Evolutionary conservation across 2,113 vertebrate genomes (phyloP).

Genomic region (Lophura nycthemera): DNA sequence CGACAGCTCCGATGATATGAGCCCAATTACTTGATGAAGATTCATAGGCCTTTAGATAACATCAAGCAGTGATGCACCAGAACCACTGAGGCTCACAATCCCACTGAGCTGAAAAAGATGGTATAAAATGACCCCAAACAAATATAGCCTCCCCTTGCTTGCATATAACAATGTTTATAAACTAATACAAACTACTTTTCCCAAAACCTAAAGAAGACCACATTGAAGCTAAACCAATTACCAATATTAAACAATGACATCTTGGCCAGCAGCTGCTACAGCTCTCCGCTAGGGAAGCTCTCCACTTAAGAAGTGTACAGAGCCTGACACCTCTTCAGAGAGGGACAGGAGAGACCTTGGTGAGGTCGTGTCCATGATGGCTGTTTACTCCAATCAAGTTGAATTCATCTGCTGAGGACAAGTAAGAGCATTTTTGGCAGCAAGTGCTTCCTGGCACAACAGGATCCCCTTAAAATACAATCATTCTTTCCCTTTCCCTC

Average conservation of each 20-base stretch:
- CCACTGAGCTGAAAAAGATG: not conserved
- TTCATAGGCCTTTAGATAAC: not conserved
- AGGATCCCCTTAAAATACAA: conserved; percentile 36
- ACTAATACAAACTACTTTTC: not conserved
- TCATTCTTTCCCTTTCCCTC: not conserved
- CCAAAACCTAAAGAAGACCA: not conserved
- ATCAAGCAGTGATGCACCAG: not conserved
- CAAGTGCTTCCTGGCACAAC: not conserved
- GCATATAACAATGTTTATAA: not conserved
- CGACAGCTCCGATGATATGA: not conserved
- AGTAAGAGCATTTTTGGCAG: not conserved
- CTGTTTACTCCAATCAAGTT: not conserved
- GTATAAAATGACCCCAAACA: not conserved
- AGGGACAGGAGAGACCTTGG: not conserved
- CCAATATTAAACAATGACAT: not conserved
- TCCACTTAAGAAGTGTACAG: not conserved
- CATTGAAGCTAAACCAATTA: not conserved
- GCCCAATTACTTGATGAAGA: not conserved
- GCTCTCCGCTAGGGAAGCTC: not conserved
- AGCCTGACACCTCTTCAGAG: not conserved
- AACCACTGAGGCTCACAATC: not conserved
- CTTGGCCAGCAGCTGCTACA: not conserved
- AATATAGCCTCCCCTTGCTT: not conserved
- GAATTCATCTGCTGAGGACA: not conserved
- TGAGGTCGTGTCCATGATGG: not conserved